Percentiles rank a stretch among this genome's conserved stretches.
These are phyloP conservation scores for Phallusia fumigata DNA, from an alignment of 23 tunicate species.

Conservation along the genomic window DNA sequence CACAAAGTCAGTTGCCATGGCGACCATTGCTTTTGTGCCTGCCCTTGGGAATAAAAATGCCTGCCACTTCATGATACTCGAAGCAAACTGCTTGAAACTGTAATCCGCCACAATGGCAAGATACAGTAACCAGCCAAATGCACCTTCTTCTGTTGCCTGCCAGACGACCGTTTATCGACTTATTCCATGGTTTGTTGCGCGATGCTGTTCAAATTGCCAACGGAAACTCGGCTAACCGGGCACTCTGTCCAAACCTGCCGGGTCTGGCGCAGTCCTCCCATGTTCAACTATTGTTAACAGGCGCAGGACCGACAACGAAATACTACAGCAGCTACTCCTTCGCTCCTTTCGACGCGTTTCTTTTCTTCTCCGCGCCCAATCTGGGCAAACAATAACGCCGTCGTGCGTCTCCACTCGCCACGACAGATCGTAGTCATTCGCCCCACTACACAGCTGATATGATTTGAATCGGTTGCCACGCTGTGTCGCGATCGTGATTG, in stretches of 20 bases:
- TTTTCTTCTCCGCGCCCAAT: background rate
- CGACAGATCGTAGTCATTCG: background rate
- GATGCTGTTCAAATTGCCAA: slow-evolving; percentile 5
- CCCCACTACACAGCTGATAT: slow-evolving; percentile 2
- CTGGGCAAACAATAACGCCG: background rate
- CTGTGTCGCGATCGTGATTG: slow-evolving; percentile 4
- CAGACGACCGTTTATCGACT: background rate
- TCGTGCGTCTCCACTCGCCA: background rate
- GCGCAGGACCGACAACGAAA: background rate
- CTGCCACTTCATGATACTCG: background rate
- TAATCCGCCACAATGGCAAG: too few species aligned
- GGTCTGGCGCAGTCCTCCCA: background rate
- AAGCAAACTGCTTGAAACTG: background rate
- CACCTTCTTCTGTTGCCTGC: background rate
- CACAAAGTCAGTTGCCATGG: background rate
- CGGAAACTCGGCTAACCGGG: background rate
- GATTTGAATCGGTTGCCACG: slow-evolving; percentile 38
- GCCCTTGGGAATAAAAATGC: background rate
- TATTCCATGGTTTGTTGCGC: background rate
- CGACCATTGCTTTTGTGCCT: background rate
- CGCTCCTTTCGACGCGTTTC: background rate
- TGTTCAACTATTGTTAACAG: background rate
- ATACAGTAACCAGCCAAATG: too few species aligned
- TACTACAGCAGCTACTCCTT: background rate
- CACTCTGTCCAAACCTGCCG: slow-evolving; percentile 5